Percentiles rank a stretch among this genome's conserved stretches.
Evolutionary conservation across 2,888 invertebrate genomes (phyloP).

Genomic region (Drosophila siamana): DNA sequence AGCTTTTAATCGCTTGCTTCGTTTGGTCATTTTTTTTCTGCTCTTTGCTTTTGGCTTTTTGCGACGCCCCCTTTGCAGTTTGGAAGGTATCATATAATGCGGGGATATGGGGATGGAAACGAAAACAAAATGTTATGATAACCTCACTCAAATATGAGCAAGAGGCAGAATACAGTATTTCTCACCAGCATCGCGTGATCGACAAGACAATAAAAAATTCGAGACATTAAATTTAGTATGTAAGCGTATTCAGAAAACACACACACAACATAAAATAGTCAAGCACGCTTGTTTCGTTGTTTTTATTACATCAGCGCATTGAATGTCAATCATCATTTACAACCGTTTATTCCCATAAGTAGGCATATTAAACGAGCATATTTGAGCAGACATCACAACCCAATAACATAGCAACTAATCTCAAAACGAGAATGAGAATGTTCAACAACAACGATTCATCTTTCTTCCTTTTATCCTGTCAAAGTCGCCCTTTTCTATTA

Average conservation of each 20-base stretch:
- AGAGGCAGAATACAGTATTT: background rate
- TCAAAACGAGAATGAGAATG: background rate
- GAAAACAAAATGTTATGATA: background rate
- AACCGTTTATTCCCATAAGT: slow-evolving; percentile 55
- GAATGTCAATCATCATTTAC: slow-evolving; percentile 69
- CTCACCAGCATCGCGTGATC: background rate
- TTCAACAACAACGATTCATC: background rate
- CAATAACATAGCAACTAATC: background rate
- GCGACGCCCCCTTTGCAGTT: background rate
- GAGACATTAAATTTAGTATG: slow-evolving; percentile 1
- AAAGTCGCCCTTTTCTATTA: background rate
- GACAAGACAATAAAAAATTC: background rate
- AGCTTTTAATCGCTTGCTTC: slow-evolving; percentile 60
- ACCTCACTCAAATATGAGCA: background rate
- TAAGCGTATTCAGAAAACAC: background rate
- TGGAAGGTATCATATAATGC: background rate
- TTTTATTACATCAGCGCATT: slow-evolving; percentile 29
- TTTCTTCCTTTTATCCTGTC: background rate
- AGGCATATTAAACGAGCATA: slow-evolving; percentile 9
- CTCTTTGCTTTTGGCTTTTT: too few species aligned
- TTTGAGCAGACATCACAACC: background rate
- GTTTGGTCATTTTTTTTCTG: slow-evolving; percentile 47
- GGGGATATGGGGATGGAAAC: too few species aligned
- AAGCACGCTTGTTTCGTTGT: background rate
- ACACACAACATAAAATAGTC: background rate